Evolutionary conservation across 53 echinoderm and acorn worm genomes (phyloP), one percentile per base, ranked within the genome.

Genomic region (Mesocentrotus franciscanus): DNA sequence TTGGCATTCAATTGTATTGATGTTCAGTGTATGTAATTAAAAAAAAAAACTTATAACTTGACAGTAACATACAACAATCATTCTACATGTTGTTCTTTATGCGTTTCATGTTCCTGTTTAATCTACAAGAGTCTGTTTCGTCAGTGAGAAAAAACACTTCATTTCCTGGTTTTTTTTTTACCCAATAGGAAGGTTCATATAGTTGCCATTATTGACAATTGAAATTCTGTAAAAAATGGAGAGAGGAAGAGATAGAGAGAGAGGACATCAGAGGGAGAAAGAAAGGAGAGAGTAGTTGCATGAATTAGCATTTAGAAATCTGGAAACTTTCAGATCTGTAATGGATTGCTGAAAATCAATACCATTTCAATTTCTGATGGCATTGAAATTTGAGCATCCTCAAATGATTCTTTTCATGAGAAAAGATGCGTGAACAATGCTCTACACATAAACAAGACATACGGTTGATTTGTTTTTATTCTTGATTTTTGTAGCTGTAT

Each of bases 281-380:
- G 15, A 16, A 10, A 18, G 7, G 18, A 27, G 4, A 74, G 30
- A 75, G 75, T 10, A 75, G 29, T n/a, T 75, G 75, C 32, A 75
- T 32, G 13, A 30, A 32, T 76, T 76, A 76, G 27, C 33, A 76
- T 76, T 15, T 32, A 33, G 33, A 76, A 76, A 76, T 33, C 13
- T 30, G 15, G 14, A 32, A 30, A 32, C 3, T 76, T 13, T 76
- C 33, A 33, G 76, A 76, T 76, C 4, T 32, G 33, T 30, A 76
- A 30, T 76, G 76, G 76, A 76, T 76, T 76, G 76, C 76, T 30
- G 29, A 30, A 76, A 76, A 76, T 76, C 30, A 30, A 76, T 76
- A n/a, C 32, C 33, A 76, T 76, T 76, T 33, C 64, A 76, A 12
- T 27, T 76, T 27, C 33, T 33, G 33, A 11, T 76, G 11, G 14